Percentiles rank a stretch among this genome's conserved stretches.
phyloP scores from a whole-genome alignment of 2,797 vertebrate genomes.

The Scolopax rusticola region DNA sequence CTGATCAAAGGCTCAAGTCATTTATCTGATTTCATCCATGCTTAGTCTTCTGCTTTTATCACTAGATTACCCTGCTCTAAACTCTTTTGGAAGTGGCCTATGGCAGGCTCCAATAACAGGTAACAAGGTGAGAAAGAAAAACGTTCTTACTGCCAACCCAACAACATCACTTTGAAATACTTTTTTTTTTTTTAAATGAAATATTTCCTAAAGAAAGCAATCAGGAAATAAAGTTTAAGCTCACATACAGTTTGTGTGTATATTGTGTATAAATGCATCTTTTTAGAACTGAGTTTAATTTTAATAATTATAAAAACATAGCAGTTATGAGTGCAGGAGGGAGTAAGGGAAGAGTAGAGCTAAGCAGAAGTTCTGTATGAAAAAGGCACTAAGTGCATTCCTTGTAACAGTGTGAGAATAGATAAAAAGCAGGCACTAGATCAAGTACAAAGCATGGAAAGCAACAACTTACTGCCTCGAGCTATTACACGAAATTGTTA shows the following conservation, averaged over 20 bases:
- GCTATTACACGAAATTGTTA: background rate
- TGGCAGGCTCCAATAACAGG: background rate
- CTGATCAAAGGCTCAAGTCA: background rate
- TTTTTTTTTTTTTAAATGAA: too few species aligned
- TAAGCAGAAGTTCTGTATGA: background rate
- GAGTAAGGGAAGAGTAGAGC: background rate
- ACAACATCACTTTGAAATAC: background rate
- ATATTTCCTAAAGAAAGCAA: background rate
- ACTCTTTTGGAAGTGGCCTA: background rate
- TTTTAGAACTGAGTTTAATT: background rate
- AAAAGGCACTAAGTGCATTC: background rate
- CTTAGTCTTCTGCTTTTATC: background rate
- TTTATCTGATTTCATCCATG: background rate
- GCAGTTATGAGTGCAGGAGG: background rate
- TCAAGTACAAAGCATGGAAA: background rate
- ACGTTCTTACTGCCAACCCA: background rate
- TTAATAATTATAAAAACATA: background rate
- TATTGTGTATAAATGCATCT: background rate
- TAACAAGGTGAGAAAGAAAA: background rate
- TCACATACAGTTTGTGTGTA: background rate
- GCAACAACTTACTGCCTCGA: background rate
- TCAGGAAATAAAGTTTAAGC: background rate
- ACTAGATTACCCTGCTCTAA: background rate
- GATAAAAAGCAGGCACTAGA: background rate
- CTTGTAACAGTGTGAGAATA: background rate